Evolutionary conservation across 2,888 invertebrate genomes (phyloP), one percentile per base, ranked within the genome.

Genomic region (Acronicta leporina): DNA sequence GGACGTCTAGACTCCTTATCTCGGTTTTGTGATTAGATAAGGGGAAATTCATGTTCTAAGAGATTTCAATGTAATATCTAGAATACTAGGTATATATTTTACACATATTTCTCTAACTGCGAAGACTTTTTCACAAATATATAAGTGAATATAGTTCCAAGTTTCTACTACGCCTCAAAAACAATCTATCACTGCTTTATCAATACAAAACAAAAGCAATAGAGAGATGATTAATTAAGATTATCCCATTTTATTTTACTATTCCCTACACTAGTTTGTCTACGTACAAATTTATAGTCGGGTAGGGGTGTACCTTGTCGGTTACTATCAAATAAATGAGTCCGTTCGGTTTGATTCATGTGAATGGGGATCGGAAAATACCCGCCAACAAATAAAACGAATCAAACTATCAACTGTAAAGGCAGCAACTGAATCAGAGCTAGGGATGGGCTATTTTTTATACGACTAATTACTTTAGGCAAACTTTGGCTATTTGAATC

Each of bases 311-410:
- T 87, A 87, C 87, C 87, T 87, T 85, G 85, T 83, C 83, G 81
- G 83, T 84, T 82, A 84, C 88, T 87, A 91, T 89, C 91, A 91
- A 92, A 93, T 91, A 92, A 93, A 93, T 92, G 92, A 92, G 90
- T 88, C 83, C 90, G 91, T 82, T 83, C 90, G 84, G 88, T 92
- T 93, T 93, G 92, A 93, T 92, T 92, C 92, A 93, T 92, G 89
- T 83, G 91, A 88, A 92, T 88, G 87, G 92, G 92, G 92, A 88
- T 83, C 87, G 86, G 88, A 82, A 90, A 92, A 90, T 87, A 86
- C 86, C 86, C 86, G 83, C 85, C 78, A 84, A 86, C 92, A 90
- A 92, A 92, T 92, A 92, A 92, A 92, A 92, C 88, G 87, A 84
- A 85, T 85, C 85, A 84, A 86, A 87, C 87, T 79, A 81, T 84